Percentiles rank a stretch among this genome's conserved stretches.
Conservation (phyloP, 2,113 vertebrate species). For the Phylloscopus whistleri region DNA sequence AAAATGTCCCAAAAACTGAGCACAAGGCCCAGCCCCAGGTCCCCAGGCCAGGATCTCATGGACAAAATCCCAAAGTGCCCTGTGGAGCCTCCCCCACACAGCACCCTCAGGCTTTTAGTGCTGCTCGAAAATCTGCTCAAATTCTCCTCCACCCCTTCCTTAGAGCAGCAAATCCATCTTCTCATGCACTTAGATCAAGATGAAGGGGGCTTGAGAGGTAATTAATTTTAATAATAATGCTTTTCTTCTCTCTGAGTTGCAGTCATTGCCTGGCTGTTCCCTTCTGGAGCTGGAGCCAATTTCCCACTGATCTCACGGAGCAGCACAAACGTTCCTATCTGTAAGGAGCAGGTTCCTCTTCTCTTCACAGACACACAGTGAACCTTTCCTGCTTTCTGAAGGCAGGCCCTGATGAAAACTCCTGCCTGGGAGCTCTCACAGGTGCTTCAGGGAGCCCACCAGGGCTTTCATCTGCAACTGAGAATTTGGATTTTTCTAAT, state of each 20-base stretch:
- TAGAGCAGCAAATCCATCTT: not conserved
- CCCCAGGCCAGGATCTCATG: rapidly evolving
- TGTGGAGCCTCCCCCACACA: not conserved
- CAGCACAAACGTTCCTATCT: not conserved
- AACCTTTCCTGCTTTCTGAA: not conserved
- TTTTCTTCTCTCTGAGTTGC: not conserved
- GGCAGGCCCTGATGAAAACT: not conserved
- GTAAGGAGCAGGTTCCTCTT: not conserved
- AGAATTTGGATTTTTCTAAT: not conserved
- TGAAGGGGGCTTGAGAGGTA: not conserved
- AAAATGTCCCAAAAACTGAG: not conserved
- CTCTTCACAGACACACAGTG: not conserved
- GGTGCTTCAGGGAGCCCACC: not conserved
- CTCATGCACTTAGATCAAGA: not conserved
- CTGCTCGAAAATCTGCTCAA: not conserved
- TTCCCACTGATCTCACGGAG: not conserved
- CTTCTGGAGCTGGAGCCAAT: not conserved
- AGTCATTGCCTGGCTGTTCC: not conserved
- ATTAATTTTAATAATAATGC: constrained; percentile 25
- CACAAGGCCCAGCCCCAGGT: not conserved
- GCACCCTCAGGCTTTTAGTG: not conserved
- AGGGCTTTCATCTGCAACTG: not conserved
- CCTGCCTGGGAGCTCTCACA: not conserved
- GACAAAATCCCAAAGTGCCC: not conserved
- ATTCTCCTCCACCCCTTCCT: not conserved